A percentile compares a stretch with the other conserved stretches of the same genome.
Conservation (phyloP, 2,888 invertebrate genomes). For the Heliconius sara region DNA sequence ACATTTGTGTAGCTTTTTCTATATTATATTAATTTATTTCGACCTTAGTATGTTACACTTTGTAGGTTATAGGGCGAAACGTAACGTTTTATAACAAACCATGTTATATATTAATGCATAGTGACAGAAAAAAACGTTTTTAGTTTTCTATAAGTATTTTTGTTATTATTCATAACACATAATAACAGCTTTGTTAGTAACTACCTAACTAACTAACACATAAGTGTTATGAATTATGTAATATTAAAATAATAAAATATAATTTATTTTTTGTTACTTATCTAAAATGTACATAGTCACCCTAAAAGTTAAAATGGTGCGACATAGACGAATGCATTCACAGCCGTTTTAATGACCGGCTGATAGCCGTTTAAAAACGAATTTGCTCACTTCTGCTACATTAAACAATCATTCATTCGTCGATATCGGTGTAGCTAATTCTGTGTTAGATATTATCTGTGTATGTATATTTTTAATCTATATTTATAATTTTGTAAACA, state of each 20-base stretch:
- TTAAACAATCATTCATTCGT: conserved; percentile 74
- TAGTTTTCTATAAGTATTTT: too few relatives aligned
- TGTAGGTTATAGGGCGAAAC: too few relatives aligned
- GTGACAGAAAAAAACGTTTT: too few relatives aligned
- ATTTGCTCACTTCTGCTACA: conserved; percentile 85
- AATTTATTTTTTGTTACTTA: background rate
- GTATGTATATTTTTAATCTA: conserved; percentile 11
- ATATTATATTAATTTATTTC: too few relatives aligned
- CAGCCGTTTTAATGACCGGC: conserved; percentile 79
- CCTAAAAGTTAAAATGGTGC: conserved; percentile 55
- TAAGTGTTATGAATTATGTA: too few relatives aligned
- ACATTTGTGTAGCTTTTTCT: too few relatives aligned
- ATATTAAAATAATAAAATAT: background rate
- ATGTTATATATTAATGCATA: too few relatives aligned
- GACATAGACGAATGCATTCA: conserved; percentile 61
- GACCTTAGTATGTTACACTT: too few relatives aligned
- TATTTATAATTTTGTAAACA: background rate
- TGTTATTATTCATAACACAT: too few relatives aligned
- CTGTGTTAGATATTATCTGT: conserved; percentile 37
- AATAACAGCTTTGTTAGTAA: too few relatives aligned
- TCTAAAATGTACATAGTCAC: conserved; percentile 52
- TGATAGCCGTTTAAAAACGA: conserved; percentile 85
- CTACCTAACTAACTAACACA: too few relatives aligned
- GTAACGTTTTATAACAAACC: too few relatives aligned
- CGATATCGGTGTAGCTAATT: conserved; percentile 46